Evolutionary conservation across 2,113 vertebrate genomes (phyloP), one percentile per base, ranked within the genome.

Genomic region (Penelope pileata): DNA sequence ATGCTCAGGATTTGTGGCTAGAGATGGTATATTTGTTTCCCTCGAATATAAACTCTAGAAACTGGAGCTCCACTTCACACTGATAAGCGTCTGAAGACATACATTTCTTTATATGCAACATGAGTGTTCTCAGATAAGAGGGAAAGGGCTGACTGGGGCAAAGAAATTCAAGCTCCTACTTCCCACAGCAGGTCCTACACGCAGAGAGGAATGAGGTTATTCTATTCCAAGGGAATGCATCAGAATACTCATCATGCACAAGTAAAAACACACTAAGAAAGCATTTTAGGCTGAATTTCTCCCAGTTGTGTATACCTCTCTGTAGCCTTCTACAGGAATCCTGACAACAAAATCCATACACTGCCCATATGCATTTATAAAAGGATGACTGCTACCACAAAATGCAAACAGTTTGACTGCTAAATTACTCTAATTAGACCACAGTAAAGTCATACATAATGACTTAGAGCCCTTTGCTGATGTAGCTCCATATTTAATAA

Each of bases 91-190:
- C 56, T 42, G 12, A 81, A 83, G 14, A 47, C 4, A 5, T 58
- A 12, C 8, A 4, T 6, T 29, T 2, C 43, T 48, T 66, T 14
- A 26, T 1, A n/a, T 5, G 7, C 12, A 19, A 22, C 4, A 7
- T 50, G 30, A 32, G 26, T 12, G 51, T n/a, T 43, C 11, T 51
- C 60, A 78, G 14, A 59, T 10, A 54, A 34, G 21, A 62, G 40
- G 43, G 9, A 54, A 79, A 80, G 27, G n/a, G 18, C 16, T 67
- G 42, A 83, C 16, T 26, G 6, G 2, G 6, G 16, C 5, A 43
- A 82, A 82, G 13, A 53, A 58, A 67, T 16, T 30, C 27, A 75
- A 43, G 32, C 7, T 54, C 56, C 50, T n/a, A 17, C 16, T 12
- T 45, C 13, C 30, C 21, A 51, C 32, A 64, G 45, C 3, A 53